phyloP scores from a whole-genome alignment of 2,797 vertebrate genomes.

The Sebastes jordani region DNA sequence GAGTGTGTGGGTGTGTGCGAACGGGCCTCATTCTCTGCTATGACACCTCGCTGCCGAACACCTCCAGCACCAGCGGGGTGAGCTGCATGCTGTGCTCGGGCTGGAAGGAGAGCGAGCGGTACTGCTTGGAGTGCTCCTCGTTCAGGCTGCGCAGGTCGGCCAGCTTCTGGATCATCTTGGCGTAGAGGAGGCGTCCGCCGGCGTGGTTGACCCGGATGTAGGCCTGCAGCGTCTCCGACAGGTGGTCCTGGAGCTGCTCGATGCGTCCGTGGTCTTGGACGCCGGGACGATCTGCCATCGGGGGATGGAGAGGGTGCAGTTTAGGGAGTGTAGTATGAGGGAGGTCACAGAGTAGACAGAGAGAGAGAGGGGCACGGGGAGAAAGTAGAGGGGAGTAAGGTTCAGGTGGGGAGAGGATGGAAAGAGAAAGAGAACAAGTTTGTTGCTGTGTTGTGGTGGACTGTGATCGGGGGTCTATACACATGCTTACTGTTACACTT shows the following conservation, averaged over 20 bases:
- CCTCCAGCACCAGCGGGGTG: conserved; percentile 95
- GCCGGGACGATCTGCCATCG: conserved; percentile 87
- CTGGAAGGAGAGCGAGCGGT: conserved; percentile 93
- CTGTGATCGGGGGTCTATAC: background rate
- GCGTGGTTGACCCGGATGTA: conserved; percentile 93
- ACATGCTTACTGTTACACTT: background rate
- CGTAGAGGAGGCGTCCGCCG: conserved; percentile 90
- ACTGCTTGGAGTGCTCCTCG: conserved; percentile 97
- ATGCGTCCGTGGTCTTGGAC: conserved; percentile 89
- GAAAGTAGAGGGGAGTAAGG: background rate
- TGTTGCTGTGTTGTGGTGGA: background rate
- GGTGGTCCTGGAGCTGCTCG: conserved; percentile 90
- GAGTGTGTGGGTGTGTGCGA: conserved; percentile 4
- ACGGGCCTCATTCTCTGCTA: conserved; percentile 69
- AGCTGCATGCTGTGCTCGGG: conserved; percentile 94
- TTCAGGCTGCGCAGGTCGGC: conserved; percentile 95
- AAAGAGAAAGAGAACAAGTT: background rate
- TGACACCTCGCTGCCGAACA: conserved; percentile 95
- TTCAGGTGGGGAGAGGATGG: background rate
- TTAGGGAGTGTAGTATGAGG: background rate
- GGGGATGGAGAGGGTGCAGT: conserved; percentile 15
- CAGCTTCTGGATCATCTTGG: conserved; percentile 99
- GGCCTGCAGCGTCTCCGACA: conserved; percentile 91
- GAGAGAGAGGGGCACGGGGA: background rate
- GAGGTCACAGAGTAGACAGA: background rate